phyloP scores from a whole-genome alignment of 2,797 vertebrate species.

The Leucoraja ocellata region DNA sequence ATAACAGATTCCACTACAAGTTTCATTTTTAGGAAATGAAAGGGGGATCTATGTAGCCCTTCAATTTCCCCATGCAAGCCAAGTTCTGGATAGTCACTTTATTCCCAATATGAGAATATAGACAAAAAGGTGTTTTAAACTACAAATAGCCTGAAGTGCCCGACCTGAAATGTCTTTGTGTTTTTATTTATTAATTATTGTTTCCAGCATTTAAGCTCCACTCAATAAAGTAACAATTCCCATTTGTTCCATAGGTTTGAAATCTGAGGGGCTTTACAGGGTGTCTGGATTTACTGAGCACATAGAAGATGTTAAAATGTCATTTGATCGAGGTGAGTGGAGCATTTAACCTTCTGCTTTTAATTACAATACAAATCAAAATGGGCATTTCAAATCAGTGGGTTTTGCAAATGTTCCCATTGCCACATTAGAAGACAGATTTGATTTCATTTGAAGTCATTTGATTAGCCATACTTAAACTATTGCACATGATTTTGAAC shows the following conservation, averaged over 20 bases:
- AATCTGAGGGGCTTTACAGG: constrained; percentile 90
- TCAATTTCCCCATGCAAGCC: not conserved
- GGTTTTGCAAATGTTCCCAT: not conserved
- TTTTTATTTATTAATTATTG: not conserved
- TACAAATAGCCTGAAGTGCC: too few relatives aligned
- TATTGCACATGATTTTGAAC: not conserved
- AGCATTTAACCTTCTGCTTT: not conserved
- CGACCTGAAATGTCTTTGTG: too few relatives aligned
- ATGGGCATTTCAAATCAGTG: not conserved
- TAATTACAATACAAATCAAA: not conserved
- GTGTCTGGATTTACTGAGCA: constrained; percentile 95
- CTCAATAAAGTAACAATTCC: not conserved
- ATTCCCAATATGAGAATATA: not conserved
- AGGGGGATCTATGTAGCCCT: not conserved
- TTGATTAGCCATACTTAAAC: not conserved
- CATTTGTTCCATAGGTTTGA: constrained; percentile 66
- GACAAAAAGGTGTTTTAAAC: too few relatives aligned
- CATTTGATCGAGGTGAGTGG: constrained; percentile 86
- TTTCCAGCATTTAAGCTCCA: not conserved
- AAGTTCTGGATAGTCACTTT: not conserved
- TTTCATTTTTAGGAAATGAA: not conserved
- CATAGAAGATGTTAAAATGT: constrained; percentile 87
- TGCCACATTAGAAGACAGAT: too few relatives aligned
- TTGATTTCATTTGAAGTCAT: not conserved
- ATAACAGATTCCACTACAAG: not conserved